These are phyloP conservation scores for Cryptocheilus praepositus DNA, from an alignment of 2,888 invertebrate species.

Conservation along the genomic window DNA sequence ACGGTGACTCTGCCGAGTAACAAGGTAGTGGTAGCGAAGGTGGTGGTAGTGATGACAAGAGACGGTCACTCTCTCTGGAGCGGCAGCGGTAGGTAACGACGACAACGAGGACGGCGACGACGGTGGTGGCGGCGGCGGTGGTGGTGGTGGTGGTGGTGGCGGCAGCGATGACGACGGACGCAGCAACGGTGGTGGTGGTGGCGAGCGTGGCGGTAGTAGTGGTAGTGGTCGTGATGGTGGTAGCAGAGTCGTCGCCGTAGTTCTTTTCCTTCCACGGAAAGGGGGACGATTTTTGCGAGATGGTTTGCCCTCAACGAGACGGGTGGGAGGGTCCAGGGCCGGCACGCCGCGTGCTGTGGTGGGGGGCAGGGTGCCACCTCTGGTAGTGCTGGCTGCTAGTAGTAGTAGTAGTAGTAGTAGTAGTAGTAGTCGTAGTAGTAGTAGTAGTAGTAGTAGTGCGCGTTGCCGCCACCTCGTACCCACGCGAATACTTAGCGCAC, in stretches of 20 bases:
- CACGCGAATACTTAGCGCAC: conserved; percentile 50
- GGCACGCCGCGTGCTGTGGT: conserved; percentile 59
- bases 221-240: conserved; percentile 58
- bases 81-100: not conserved
- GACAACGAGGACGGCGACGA: not conserved
- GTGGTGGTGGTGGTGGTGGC: conserved; percentile 52
- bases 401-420: not conserved
- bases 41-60: not conserved
- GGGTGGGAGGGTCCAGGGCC: conserved; percentile 71
- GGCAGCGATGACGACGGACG: not conserved
- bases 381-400: conserved; percentile 41
- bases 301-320: conserved; percentile 63
- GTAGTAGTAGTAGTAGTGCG: conserved; percentile 16
- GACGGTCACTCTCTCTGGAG: conserved; percentile 1
- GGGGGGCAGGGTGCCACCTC: conserved; percentile 67
- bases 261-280: conserved; percentile 69
- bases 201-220: conserved; percentile 50
- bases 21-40: conserved; percentile 1
- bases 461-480: conserved; percentile 46
- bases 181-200: conserved; percentile 1
- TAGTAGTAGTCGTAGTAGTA: not conserved
- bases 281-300: conserved; percentile 73
- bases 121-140: conserved; percentile 31
- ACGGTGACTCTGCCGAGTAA: conserved; percentile 45
- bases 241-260: conserved; percentile 69